Percentiles rank a stretch among this genome's conserved stretches.
These are phyloP conservation scores for Polyergus mexicanus DNA, from an alignment of 1,140 invertebrate genomes.

Conservation along the genomic window DNA sequence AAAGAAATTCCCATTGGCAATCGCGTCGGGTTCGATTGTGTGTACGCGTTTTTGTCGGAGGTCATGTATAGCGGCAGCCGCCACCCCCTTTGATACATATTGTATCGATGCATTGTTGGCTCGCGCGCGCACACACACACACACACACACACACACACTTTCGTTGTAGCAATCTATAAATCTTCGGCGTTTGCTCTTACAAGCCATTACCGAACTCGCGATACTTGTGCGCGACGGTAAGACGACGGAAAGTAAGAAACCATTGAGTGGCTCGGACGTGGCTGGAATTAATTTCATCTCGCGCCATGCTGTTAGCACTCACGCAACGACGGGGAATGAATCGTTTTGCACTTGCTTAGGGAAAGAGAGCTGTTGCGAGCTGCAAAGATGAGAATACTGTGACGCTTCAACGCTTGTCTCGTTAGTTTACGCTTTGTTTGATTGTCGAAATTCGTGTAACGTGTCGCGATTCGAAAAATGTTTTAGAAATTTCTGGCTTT, in stretches of 20 bases:
- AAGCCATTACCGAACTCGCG: constrained; percentile 82
- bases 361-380: constrained; percentile 35
- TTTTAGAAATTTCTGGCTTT: neutral
- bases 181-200: constrained; percentile 84
- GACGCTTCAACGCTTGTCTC: neutral
- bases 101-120: constrained; percentile 83
- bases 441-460: constrained; percentile 34
- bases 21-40: constrained; percentile 71
- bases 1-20: constrained; percentile 82
- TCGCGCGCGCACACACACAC: constrained; percentile 62
- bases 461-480: constrained; percentile 1
- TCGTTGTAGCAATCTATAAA: constrained; percentile 82
- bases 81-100: constrained; percentile 72
- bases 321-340: constrained; percentile 61
- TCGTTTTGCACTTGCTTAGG: constrained; percentile 66
- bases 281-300: constrained; percentile 74
- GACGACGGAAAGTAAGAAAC: constrained; percentile 73
- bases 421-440: constrained; percentile 29
- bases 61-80: constrained; percentile 42
- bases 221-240: constrained; percentile 64
- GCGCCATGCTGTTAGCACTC: constrained; percentile 57
- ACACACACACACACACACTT: constrained; percentile 78
- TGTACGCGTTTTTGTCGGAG: constrained; percentile 68
- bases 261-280: constrained; percentile 72
- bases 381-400: neutral